A percentile compares a stretch with the other conserved stretches of the same genome.
These are phyloP conservation scores for Hyperopisus bebe DNA, from an alignment of 2,113 vertebrate genomes.

Conservation along the genomic window DNA sequence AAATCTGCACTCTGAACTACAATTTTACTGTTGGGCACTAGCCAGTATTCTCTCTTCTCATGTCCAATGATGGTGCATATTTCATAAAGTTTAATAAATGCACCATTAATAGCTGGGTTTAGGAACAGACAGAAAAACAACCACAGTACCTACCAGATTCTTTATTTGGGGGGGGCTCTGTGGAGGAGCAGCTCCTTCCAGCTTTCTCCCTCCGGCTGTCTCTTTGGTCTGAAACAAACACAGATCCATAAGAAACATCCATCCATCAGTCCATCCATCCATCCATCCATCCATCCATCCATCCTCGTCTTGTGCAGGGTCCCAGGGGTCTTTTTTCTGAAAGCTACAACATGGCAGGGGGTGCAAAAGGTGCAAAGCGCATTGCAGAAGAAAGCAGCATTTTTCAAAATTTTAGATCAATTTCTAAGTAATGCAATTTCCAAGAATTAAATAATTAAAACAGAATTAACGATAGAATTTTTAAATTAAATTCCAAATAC, in stretches of 20 bases:
- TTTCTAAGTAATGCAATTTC: not conserved
- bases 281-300: not conserved
- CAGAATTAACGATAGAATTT: not conserved
- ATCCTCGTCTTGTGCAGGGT: not conserved
- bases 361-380: not conserved
- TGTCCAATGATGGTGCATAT: not conserved
- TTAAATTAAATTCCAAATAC: not conserved
- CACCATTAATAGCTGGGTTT: not conserved
- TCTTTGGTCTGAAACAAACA: slow-evolving; percentile 69
- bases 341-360: not conserved
- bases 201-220: slow-evolving; percentile 74
- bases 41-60: not conserved
- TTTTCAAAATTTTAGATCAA: not conserved
- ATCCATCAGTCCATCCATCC: not conserved
- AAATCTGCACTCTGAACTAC: not conserved
- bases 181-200: slow-evolving; percentile 60
- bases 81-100: not conserved
- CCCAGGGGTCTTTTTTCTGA: not conserved
- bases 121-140: not conserved
- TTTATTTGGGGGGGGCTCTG: slow-evolving; percentile 56
- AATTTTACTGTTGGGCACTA: not conserved
- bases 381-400: not conserved
- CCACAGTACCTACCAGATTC: slow-evolving; percentile 45
- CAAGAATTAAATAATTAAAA: not conserved
- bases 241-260: not conserved